phyloP scores from a whole-genome alignment of 2,113 vertebrate species.

The Isichthys henryi region DNA sequence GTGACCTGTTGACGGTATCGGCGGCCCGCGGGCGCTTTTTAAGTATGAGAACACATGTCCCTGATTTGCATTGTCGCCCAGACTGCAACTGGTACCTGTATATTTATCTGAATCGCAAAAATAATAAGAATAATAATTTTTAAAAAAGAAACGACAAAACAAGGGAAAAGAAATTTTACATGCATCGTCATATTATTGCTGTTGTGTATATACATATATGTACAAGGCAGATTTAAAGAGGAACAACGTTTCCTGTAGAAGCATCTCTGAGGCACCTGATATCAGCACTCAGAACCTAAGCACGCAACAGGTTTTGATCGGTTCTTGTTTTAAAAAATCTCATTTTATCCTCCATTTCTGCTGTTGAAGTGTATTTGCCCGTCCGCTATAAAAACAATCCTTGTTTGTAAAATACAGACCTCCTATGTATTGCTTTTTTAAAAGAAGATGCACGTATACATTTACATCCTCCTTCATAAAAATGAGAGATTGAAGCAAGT shows the following conservation, averaged over 20 bases:
- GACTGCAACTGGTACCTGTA: constrained; percentile 62
- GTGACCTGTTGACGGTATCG: constrained; percentile 47
- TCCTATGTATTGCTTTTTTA: background rate
- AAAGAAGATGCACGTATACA: background rate
- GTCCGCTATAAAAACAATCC: background rate
- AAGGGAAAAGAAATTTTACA: constrained; percentile 59
- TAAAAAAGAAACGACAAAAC: constrained; percentile 51
- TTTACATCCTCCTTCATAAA: background rate
- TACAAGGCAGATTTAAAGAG: constrained; percentile 66
- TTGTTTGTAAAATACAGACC: background rate
- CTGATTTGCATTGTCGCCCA: constrained; percentile 64
- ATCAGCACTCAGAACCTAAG: background rate
- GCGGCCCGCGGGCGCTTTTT: constrained; percentile 53
- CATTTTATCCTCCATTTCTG: constrained; percentile 22
- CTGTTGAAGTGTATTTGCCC: background rate
- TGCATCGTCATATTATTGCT: constrained; percentile 75
- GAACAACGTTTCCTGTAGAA: constrained; percentile 57
- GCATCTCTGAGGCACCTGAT: constrained; percentile 12
- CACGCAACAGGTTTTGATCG: background rate
- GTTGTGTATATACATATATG: constrained; percentile 70
- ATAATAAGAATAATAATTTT: constrained; percentile 9
- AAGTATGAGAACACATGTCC: constrained; percentile 55
- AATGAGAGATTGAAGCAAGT: background rate
- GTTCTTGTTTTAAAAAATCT: background rate
- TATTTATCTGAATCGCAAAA: constrained; percentile 45